Percentiles rank a stretch among this genome's conserved stretches.
phyloP scores from a whole-genome alignment of 1,140 invertebrate species.

The Semibalanus balanoides region DNA sequence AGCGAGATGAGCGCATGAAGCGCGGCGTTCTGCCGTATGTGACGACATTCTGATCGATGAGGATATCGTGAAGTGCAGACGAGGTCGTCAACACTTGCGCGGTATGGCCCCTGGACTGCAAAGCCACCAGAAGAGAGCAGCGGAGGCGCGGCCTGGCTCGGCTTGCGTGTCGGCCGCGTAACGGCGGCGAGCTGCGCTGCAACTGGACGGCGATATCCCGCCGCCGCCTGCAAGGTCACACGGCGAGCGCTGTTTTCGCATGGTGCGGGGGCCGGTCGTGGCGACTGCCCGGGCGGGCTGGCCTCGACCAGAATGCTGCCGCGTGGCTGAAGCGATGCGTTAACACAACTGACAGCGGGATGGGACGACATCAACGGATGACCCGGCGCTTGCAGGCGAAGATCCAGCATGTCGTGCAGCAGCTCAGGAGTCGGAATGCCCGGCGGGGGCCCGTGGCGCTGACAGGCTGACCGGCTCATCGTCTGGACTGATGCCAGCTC shows the following conservation, averaged over 20 bases:
- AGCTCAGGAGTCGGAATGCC: too few relatives aligned
- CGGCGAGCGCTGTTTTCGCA: background rate
- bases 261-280: background rate
- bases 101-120: background rate
- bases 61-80: background rate
- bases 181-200: background rate
- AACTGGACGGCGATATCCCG: background rate
- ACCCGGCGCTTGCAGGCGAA: too few relatives aligned
- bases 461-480: too few relatives aligned
- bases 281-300: background rate
- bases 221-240: background rate
- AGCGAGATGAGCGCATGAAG: background rate
- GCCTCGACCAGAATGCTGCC: background rate
- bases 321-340: background rate
- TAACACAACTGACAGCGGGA: too few relatives aligned
- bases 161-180: too few relatives aligned
- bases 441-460: too few relatives aligned
- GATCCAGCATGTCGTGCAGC: too few relatives aligned
- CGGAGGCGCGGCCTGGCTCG: too few relatives aligned
- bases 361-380: too few relatives aligned
- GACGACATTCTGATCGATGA: slow-evolving; percentile 1
- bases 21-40: background rate
- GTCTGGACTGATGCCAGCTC: too few relatives aligned
- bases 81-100: background rate
- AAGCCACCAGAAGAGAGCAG: background rate